Base-by-base conservation (phyloP, 2,888 invertebrate species). In the Lampropteryx suffumata region DNA sequence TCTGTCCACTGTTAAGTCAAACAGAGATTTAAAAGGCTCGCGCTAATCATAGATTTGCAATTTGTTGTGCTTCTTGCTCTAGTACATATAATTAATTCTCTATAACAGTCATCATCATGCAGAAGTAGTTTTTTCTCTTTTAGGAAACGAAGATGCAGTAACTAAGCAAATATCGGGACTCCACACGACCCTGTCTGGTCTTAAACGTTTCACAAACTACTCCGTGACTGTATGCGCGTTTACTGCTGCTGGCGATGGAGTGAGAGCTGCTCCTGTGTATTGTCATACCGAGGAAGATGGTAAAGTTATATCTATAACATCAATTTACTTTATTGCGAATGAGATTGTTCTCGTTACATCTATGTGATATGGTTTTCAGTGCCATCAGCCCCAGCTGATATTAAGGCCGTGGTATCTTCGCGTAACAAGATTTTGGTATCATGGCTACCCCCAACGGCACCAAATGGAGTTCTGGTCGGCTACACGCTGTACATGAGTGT, bases 231-330 rank as follows among this genome's bases (percentile, higher is more conserved):
- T 97, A 27, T 91, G 96, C 73, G 97, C 97, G 6, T 97, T 94
- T 82, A 98, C 98, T 0, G 92, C 94, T 28, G 95, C 95, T 35
- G 98, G 98, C 0, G 98, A 98, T 76, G 98, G 98, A 5, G 95
- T 95, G 12, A 92, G 95, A 62, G 97, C 97, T 55, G 92, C 94
- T 9, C 95, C 97, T 0, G 93, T 97, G 39, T 96, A 94, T 78
- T 97, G 97, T 70, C 94, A 95, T 65, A 98, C 98, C 17, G 95
- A 96, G 71, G 97, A 97, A 91, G 98, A 98, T 82, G 95, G 96
- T 96, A 88, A 50, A 36, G 12, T 9, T 30, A 24, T 37, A 1
- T 28, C 8, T 13, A 26, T 11, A 29, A 28, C 7, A 8, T 17
- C 4, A 17, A 17, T 2, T 3, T 17, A 17, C 4, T 2, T 17